Percentiles rank a stretch among this genome's conserved stretches.
phyloP scores from a whole-genome alignment of 2,888 invertebrate species.

The Tenthredo amoena region DNA sequence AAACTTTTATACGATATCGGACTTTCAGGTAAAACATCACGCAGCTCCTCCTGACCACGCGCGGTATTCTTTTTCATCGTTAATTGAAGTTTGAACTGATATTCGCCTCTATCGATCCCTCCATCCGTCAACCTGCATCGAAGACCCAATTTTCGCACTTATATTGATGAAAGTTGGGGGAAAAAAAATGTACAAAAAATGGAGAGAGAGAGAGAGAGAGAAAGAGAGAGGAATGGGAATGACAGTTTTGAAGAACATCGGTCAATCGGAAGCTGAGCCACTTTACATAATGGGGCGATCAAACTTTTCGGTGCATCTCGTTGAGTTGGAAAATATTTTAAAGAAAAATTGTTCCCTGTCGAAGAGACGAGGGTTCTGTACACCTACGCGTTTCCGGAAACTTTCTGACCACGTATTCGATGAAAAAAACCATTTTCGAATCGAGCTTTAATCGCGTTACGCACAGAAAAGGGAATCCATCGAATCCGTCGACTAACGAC shows the following conservation, averaged over 20 bases:
- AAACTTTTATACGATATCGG: not conserved
- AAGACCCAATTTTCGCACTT: not conserved
- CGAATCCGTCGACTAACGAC: not conserved
- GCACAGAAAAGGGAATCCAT: not conserved
- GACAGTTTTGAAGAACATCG: constrained; percentile 29
- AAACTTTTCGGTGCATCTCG: not conserved
- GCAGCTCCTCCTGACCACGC: not conserved
- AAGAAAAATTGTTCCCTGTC: not conserved
- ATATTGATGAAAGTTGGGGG: not conserved
- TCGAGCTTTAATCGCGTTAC: not conserved
- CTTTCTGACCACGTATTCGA: not conserved
- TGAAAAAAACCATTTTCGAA: not conserved
- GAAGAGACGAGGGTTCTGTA: not conserved
- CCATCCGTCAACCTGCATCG: not conserved
- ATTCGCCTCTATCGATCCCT: not conserved
- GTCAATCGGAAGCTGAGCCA: not conserved
- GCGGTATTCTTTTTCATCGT: not conserved
- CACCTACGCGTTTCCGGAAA: not conserved
- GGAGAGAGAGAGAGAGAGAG: not conserved
- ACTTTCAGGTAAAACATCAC: not conserved
- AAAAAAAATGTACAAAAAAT: not conserved
- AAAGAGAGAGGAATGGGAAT: not conserved
- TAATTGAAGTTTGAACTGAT: not conserved
- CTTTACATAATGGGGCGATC: not conserved
- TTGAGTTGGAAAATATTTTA: not conserved